Conservation (phyloP, 2,113 vertebrate genomes). For the Pachypanchax playfairii region DNA sequence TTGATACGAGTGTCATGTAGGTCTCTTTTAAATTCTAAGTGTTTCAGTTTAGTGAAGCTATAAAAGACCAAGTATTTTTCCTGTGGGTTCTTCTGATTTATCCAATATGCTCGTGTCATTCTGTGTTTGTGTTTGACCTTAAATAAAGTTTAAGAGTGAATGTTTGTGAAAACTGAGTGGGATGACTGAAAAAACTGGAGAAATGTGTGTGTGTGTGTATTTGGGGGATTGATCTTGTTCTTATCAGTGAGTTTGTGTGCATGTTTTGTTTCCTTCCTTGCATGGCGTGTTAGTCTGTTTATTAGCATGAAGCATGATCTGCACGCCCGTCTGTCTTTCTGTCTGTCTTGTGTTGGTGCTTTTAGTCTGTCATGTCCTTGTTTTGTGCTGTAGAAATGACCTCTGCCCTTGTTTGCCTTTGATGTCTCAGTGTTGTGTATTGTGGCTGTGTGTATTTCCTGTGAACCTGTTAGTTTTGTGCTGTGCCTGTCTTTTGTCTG, state of each 20-base stretch:
- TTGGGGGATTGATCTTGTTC: not conserved
- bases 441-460: conserved; percentile 48
- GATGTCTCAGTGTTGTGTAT: conserved; percentile 60
- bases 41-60: conserved; percentile 40
- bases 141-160: conserved; percentile 28
- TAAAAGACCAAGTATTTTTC: conserved; percentile 71
- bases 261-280: conserved; percentile 53
- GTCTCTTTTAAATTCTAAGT: conserved; percentile 25
- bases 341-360: conserved; percentile 27
- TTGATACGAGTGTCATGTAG: conserved; percentile 34
- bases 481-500: conserved; percentile 63
- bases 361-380: conserved; percentile 17
- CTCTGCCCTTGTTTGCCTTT: conserved; percentile 47
- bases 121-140: conserved; percentile 65
- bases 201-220: conserved; percentile 20
- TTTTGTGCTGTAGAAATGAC: conserved; percentile 30
- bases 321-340: conserved; percentile 28
- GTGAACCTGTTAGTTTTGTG: conserved; percentile 45
- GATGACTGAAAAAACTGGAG: not conserved
- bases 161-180: conserved; percentile 8
- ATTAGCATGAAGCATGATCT: conserved; percentile 29
- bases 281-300: conserved; percentile 54
- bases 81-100: conserved; percentile 80
- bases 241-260: conserved; percentile 55
- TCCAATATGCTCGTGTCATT: conserved; percentile 73